Conservation (phyloP, 2,797 vertebrate species). For the Poecilia gillii region DNA sequence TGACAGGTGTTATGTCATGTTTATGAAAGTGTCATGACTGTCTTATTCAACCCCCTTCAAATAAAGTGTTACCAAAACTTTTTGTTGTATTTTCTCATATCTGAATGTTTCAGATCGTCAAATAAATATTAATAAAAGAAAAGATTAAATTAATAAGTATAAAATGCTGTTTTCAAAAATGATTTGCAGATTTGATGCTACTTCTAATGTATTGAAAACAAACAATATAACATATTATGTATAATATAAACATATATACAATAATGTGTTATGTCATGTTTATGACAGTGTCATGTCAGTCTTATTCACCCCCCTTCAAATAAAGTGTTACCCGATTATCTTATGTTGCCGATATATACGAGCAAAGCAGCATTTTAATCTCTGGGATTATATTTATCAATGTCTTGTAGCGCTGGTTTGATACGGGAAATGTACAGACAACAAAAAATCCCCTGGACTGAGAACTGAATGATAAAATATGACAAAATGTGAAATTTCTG, state of each 20-base stretch:
- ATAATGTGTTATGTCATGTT: too few relatives aligned
- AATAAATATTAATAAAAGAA: neutral
- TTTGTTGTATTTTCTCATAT: neutral
- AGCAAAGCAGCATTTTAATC: neutral
- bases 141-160: neutral
- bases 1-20: too few relatives aligned
- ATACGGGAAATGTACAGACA: neutral
- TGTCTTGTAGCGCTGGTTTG: neutral
- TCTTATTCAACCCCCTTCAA: too few relatives aligned
- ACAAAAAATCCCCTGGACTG: neutral
- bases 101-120: neutral
- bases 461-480: too few relatives aligned
- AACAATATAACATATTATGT: neutral
- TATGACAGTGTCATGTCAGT: too few relatives aligned
- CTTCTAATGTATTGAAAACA: neutral
- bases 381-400: neutral
- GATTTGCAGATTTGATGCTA: neutral
- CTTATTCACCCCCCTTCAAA: too few relatives aligned
- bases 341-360: neutral
- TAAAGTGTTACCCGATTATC: too few relatives aligned
- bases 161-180: neutral
- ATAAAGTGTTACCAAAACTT: too few relatives aligned
- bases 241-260: neutral
- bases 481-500: slow-evolving; percentile 13
- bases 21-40: too few relatives aligned